Evolutionary conservation across 2,113 vertebrate genomes (phyloP).

Genomic region (Larimichthys crocea): DNA sequence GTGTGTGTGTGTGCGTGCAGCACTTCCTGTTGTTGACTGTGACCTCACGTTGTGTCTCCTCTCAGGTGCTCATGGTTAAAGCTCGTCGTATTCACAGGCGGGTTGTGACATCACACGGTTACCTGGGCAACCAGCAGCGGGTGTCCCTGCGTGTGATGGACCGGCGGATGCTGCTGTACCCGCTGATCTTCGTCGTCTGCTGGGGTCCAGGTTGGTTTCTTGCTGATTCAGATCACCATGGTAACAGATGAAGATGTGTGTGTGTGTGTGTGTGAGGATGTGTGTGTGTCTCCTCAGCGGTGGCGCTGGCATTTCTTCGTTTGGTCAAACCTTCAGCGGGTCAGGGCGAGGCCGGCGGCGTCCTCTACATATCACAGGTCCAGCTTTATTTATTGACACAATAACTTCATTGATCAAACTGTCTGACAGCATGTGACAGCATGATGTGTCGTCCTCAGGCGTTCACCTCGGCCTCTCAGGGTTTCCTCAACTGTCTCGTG

Average conservation of each 20-base stretch:
- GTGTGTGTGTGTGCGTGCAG: background rate
- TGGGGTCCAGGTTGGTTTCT: constrained; percentile 89
- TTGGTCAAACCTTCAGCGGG: background rate
- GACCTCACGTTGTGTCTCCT: background rate
- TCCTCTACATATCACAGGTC: constrained; percentile 71
- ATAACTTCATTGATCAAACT: too few species aligned
- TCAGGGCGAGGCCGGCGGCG: constrained; percentile 14
- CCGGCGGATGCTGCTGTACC: constrained; percentile 87
- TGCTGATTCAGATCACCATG: background rate
- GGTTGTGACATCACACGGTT: constrained; percentile 85
- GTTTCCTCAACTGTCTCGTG: constrained; percentile 90
- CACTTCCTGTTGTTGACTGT: background rate
- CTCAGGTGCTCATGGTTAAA: constrained; percentile 86
- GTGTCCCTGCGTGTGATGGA: constrained; percentile 86
- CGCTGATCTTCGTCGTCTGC: constrained; percentile 87
- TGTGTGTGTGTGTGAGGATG: background rate
- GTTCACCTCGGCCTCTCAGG: constrained; percentile 90
- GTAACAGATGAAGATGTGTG: background rate
- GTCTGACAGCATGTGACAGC: too few species aligned
- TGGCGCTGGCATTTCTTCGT: constrained; percentile 28
- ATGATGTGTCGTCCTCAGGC: constrained; percentile 79
- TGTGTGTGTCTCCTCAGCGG: constrained; percentile 40
- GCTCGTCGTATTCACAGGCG: constrained; percentile 86
- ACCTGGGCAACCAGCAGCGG: constrained; percentile 89
- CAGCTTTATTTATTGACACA: background rate